Conservation (phyloP, 2,888 invertebrate species). For the Doris montereyensis region DNA sequence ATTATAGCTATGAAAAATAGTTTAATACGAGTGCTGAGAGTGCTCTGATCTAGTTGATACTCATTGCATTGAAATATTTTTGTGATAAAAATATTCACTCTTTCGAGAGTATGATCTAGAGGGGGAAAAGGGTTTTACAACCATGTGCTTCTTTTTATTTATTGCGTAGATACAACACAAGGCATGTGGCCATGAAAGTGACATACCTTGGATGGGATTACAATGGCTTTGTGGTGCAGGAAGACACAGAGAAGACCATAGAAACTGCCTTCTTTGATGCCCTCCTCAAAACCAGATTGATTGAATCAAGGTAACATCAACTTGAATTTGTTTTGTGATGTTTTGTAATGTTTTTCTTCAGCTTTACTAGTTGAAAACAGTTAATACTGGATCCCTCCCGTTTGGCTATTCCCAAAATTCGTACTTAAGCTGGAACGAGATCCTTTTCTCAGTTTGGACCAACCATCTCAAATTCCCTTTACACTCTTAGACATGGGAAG, state of each 20-base stretch:
- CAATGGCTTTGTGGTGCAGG: slow-evolving; percentile 78
- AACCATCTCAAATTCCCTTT: no score
- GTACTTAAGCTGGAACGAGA: not conserved
- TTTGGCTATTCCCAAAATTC: no score
- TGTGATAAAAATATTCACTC: no score
- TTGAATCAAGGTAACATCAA: slow-evolving; percentile 77
- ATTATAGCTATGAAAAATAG: no score
- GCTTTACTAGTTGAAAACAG: not conserved
- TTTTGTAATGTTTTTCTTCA: not conserved
- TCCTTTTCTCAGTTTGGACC: no score
- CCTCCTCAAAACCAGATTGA: slow-evolving; percentile 85
- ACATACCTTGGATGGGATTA: slow-evolving; percentile 97
- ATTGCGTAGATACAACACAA: slow-evolving; percentile 76
- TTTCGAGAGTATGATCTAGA: no score
- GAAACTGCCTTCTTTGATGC: slow-evolving; percentile 90
- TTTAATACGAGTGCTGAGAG: no score
- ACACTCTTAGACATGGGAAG: no score
- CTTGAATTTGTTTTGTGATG: not conserved
- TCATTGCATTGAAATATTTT: no score
- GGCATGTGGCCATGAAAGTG: slow-evolving; percentile 88
- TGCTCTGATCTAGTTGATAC: no score
- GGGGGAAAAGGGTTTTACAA: no score
- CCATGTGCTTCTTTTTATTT: no score
- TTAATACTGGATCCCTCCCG: not conserved
- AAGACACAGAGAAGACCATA: slow-evolving; percentile 87